These are phyloP conservation scores for Mus caroli DNA, from an alignment of 2,797 vertebrate species.

Conservation along the genomic window DNA sequence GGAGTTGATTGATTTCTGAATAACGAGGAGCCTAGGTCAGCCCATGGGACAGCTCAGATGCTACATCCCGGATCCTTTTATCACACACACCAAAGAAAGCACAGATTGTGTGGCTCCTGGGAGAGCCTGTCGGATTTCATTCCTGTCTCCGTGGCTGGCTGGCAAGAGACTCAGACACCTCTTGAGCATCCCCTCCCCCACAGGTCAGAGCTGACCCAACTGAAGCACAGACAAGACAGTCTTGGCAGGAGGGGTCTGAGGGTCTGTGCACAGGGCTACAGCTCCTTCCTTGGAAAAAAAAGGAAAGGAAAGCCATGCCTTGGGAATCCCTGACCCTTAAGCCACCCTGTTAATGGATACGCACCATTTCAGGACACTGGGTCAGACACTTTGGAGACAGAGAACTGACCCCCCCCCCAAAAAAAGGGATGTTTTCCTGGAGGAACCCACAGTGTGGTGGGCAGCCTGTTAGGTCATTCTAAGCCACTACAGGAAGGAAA, in stretches of 20 bases:
- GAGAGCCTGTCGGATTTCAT: slow-evolving; percentile 76
- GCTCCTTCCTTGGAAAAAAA: not conserved
- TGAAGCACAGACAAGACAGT: not conserved
- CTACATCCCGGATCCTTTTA: slow-evolving; percentile 25
- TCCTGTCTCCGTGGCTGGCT: slow-evolving; percentile 58
- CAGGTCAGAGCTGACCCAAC: slow-evolving; percentile 44
- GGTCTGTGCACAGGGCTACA: not conserved
- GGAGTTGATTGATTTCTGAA: not conserved
- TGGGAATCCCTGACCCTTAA: not conserved
- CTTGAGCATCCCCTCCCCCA: slow-evolving; percentile 3
- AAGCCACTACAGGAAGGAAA: slow-evolving; percentile 25
- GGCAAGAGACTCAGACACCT: slow-evolving; percentile 69
- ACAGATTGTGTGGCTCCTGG: slow-evolving; percentile 55
- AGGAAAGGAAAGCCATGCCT: not conserved
- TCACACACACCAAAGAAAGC: slow-evolving; percentile 66
- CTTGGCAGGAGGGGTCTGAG: not conserved
- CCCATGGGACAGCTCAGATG: slow-evolving; percentile 3
- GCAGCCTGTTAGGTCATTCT: slow-evolving; percentile 20
- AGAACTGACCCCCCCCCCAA: not conserved
- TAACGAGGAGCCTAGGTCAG: not conserved
- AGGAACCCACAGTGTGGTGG: slow-evolving; percentile 28
- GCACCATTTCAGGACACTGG: slow-evolving; percentile 5
- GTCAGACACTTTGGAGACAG: slow-evolving; percentile 39
- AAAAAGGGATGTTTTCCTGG: not conserved
- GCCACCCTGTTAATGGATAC: slow-evolving; percentile 25